phyloP scores from a whole-genome alignment of 2,888 invertebrate species.

The Pyrochroa serraticornis region DNA sequence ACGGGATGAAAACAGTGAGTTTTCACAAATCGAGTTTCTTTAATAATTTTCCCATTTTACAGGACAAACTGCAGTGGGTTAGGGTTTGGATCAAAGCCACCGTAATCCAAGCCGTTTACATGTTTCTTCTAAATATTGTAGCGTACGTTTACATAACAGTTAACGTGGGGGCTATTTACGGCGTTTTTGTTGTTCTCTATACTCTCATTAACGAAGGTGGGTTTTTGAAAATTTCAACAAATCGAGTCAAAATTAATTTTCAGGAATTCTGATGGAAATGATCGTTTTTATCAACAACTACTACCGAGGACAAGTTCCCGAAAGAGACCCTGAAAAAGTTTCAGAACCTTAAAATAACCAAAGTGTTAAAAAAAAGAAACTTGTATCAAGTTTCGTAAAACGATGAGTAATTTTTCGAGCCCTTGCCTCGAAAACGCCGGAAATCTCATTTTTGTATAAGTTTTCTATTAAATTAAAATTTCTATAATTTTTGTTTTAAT shows the following conservation, averaged over 20 bases:
- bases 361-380: neutral
- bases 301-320: neutral
- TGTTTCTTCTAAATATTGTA: constrained; percentile 16
- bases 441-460: no score
- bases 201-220: constrained; percentile 12
- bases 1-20: constrained; percentile 13
- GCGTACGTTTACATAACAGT: constrained; percentile 8
- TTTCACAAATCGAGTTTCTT: no score
- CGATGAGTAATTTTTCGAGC: no score
- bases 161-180: neutral
- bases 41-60: neutral
- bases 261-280: constrained; percentile 9
- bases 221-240: neutral
- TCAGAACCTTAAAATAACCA: neutral
- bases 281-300: constrained; percentile 18
- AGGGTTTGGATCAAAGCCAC: constrained; percentile 17
- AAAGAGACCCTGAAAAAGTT: neutral
- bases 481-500: no score
- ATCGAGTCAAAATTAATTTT: constrained; percentile 1
- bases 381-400: no score
- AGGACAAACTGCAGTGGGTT: constrained; percentile 14
- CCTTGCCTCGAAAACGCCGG: no score
- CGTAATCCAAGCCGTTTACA: constrained; percentile 14
- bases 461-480: no score
- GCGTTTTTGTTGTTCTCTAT: constrained; percentile 10